These are phyloP conservation scores for Nomada hirtipes DNA, from an alignment of 2,888 invertebrate genomes.

Conservation along the genomic window DNA sequence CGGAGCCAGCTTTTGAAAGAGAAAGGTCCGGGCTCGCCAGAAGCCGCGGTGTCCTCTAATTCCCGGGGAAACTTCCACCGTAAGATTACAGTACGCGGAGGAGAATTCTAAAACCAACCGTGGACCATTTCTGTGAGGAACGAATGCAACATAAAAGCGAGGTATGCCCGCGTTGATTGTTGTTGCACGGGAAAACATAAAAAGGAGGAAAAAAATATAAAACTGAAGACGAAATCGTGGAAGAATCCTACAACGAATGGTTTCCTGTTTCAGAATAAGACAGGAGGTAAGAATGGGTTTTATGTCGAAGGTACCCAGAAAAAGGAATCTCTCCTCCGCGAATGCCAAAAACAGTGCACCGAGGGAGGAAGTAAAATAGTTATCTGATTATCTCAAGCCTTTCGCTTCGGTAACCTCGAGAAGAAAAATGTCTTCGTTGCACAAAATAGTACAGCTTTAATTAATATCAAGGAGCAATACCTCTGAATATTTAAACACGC, in stretches of 20 bases:
- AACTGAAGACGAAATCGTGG: background rate
- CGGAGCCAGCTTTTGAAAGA: constrained; percentile 32
- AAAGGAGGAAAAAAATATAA: background rate
- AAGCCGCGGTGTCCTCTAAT: constrained; percentile 32
- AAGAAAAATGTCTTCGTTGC: too few relatives aligned
- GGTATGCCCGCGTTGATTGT: constrained; percentile 3
- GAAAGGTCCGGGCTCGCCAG: constrained; percentile 1
- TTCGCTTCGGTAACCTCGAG: too few relatives aligned
- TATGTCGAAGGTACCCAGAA: too few relatives aligned
- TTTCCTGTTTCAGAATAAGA: background rate
- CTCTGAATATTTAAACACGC: too few relatives aligned
- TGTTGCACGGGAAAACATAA: constrained; percentile 7
- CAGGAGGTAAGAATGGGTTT: background rate
- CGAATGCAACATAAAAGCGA: background rate
- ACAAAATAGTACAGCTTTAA: too few relatives aligned
- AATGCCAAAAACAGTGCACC: too few relatives aligned
- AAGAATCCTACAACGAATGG: background rate
- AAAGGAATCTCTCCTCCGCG: too few relatives aligned
- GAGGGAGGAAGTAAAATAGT: too few relatives aligned
- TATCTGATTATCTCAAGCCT: too few relatives aligned
- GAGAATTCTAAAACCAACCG: constrained; percentile 24
- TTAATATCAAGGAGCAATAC: too few relatives aligned
- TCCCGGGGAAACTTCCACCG: constrained; percentile 33
- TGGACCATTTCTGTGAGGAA: constrained; percentile 25
- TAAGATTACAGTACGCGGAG: constrained; percentile 6